Percentiles rank a stretch among this genome's conserved stretches.
phyloP scores from a whole-genome alignment of 2,797 vertebrate species.

The Euphonia xanthogaster region DNA sequence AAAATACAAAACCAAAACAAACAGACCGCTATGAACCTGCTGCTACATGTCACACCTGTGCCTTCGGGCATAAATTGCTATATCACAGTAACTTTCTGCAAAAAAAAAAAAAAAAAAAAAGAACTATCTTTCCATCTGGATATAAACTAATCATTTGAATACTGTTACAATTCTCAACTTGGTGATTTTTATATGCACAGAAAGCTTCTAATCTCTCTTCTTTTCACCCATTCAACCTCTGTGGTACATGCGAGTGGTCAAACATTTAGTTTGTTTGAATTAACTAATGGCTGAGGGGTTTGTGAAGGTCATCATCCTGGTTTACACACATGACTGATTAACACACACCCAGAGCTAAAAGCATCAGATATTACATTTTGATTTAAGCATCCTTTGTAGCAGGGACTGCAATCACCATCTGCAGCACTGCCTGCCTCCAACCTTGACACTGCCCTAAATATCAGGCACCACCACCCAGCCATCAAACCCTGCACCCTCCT shows the following conservation, averaged over 20 bases:
- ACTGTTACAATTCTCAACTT: background rate
- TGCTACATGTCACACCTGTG: background rate
- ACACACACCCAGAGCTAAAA: background rate
- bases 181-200: background rate
- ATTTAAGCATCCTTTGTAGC: background rate
- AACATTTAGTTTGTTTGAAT: constrained; percentile 22
- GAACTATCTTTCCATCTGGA: background rate
- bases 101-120: background rate
- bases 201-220: background rate
- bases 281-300: constrained; percentile 35
- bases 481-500: background rate
- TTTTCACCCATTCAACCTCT: background rate
- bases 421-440: background rate
- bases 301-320: constrained; percentile 11
- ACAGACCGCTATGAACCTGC: background rate
- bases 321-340: constrained; percentile 34
- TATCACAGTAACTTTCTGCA: background rate
- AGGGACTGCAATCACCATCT: background rate
- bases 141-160: constrained; percentile 11
- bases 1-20: background rate
- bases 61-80: background rate
- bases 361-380: background rate
- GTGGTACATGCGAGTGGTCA: background rate
- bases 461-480: background rate
- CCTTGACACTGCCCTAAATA: background rate